Evolutionary conservation across 2,797 vertebrate species (phyloP).

Genomic region (Acomys russatus): DNA sequence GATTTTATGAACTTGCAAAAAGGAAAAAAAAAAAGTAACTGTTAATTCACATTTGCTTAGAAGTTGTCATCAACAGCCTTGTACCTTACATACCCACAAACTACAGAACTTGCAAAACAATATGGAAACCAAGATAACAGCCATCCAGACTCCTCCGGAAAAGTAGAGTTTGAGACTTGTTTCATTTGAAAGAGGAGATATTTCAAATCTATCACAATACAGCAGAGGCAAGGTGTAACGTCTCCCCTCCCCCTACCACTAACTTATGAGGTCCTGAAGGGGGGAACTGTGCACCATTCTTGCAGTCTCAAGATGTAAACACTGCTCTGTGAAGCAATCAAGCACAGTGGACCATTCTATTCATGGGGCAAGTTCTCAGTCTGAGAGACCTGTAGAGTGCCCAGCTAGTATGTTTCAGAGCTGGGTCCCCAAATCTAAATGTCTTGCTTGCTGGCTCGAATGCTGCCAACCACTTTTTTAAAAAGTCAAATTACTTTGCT

Average conservation of each 20-base stretch:
- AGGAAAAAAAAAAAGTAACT: conserved; percentile 64
- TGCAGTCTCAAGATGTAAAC: background rate
- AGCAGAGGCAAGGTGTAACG: background rate
- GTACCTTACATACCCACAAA: background rate
- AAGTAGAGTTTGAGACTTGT: background rate
- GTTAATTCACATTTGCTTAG: conserved; percentile 64
- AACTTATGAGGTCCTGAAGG: background rate
- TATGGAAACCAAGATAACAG: conserved; percentile 4
- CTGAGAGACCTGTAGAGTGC: background rate
- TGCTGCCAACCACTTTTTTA: background rate
- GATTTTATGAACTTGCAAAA: conserved; percentile 76
- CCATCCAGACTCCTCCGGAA: background rate
- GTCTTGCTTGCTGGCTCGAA: background rate
- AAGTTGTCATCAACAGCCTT: background rate
- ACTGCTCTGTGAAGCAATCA: background rate
- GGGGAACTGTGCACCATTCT: background rate
- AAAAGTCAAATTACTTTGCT: background rate
- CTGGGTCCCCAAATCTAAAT: background rate
- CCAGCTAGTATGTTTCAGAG: background rate
- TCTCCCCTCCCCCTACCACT: background rate
- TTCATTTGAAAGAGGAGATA: background rate
- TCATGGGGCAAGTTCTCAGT: background rate
- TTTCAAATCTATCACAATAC: background rate
- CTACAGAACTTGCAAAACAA: accelerated
- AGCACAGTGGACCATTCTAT: background rate